Evolutionary conservation across 1,140 invertebrate species (phyloP).

Genomic region (Tribolium castaneum): DNA sequence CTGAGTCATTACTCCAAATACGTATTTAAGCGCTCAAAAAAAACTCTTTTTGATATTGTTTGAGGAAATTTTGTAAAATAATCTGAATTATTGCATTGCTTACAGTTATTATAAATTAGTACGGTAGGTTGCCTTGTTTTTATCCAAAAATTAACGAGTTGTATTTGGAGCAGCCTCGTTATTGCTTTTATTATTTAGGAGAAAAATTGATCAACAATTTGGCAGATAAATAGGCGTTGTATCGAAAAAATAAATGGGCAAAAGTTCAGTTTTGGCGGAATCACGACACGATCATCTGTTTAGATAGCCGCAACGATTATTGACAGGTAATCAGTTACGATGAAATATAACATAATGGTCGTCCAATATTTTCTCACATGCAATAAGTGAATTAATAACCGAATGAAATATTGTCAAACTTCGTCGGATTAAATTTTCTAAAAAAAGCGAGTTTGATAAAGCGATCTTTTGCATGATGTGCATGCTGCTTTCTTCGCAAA

Average conservation of each 20-base stretch:
- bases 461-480: background rate
- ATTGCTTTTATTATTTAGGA: background rate
- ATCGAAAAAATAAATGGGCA: background rate
- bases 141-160: too few species aligned
- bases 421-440: background rate
- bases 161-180: background rate
- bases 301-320: slow-evolving; percentile 27
- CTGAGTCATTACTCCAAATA: too few species aligned
- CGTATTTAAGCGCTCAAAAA: too few species aligned
- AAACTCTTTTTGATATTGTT: too few species aligned
- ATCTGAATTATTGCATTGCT: too few species aligned
- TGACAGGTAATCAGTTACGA: slow-evolving; percentile 31
- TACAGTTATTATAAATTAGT: too few species aligned
- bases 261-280: background rate
- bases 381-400: slow-evolving; percentile 33
- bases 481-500: background rate
- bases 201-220: background rate
- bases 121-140: too few species aligned
- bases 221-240: background rate
- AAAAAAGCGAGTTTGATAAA: background rate
- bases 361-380: slow-evolving; percentile 29
- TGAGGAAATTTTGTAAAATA: too few species aligned
- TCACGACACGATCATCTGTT: slow-evolving; percentile 27
- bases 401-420: slow-evolving; percentile 20
- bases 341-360: slow-evolving; percentile 31